phyloP scores from a whole-genome alignment of 2,797 vertebrate genomes.

The Danio tinwini region DNA sequence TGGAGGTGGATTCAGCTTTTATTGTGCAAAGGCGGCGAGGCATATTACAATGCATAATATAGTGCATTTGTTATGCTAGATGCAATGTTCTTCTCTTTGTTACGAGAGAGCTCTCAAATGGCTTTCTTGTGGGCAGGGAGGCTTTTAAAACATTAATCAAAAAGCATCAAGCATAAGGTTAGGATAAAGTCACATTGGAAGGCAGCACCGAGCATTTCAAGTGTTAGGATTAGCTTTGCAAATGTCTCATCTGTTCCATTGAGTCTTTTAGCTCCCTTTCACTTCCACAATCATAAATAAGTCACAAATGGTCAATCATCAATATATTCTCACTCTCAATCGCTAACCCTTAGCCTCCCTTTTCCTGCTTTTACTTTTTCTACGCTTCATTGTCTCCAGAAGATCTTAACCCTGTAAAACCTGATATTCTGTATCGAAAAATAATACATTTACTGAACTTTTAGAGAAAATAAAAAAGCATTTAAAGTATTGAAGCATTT shows the following conservation, averaged over 20 bases:
- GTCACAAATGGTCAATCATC: conserved; percentile 32
- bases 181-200: conserved; percentile 31
- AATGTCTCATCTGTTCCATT: conserved; percentile 19
- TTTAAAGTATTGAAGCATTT: too few relatives aligned
- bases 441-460: background rate
- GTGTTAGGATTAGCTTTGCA: conserved; percentile 31
- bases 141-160: conserved; percentile 49
- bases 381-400: background rate
- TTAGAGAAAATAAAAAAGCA: background rate
- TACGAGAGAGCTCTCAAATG: conserved; percentile 30
- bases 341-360: background rate
- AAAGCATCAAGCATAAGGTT: conserved; percentile 32
- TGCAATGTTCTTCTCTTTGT: conserved; percentile 43
- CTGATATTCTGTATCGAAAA: background rate
- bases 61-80: conserved; percentile 31
- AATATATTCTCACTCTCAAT: conserved; percentile 18
- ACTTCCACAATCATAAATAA: conserved; percentile 13
- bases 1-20: conserved; percentile 15
- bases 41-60: conserved; percentile 18
- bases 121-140: conserved; percentile 45
- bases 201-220: conserved; percentile 17
- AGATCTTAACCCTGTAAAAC: background rate
- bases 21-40: conserved; percentile 23
- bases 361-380: background rate
- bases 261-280: conserved; percentile 7